A percentile compares a stretch with the other conserved stretches of the same genome.
Evolutionary conservation across 2,888 invertebrate species (phyloP).

Genomic region (Pandemis heparana): DNA sequence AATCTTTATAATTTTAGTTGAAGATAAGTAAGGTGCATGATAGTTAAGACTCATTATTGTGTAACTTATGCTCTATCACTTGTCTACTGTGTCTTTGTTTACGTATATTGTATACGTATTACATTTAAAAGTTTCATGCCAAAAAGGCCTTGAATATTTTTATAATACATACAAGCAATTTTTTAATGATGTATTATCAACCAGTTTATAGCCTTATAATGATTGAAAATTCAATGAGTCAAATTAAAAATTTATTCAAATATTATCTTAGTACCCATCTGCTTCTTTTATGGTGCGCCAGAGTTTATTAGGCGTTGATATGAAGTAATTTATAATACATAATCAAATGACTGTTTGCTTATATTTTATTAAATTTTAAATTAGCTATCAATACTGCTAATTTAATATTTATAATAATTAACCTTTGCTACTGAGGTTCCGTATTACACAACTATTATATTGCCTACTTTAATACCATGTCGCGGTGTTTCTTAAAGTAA

Average conservation of each 20-base stretch:
- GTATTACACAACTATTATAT: constrained; percentile 15
- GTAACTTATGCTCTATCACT: background rate
- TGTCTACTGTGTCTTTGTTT: constrained; percentile 4
- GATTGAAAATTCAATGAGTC: constrained; percentile 48
- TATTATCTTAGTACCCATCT: constrained; percentile 38
- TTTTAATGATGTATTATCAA: constrained; percentile 33
- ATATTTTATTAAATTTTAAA: constrained; percentile 13
- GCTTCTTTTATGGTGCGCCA: constrained; percentile 23
- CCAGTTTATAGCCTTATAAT: constrained; percentile 41
- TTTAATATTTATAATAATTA: constrained; percentile 21
- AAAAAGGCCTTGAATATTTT: constrained; percentile 28
- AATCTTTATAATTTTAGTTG: constrained; percentile 11
- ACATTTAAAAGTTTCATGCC: constrained; percentile 15
- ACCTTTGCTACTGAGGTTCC: constrained; percentile 20
- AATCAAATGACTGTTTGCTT: constrained; percentile 25
- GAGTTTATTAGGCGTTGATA: constrained; percentile 31
- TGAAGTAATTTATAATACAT: constrained; percentile 38
- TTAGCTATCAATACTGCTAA: background rate
- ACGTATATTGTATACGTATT: constrained; percentile 9
- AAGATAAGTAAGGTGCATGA: background rate
- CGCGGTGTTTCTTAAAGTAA: background rate
- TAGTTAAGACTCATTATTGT: constrained; percentile 2
- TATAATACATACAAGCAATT: constrained; percentile 20
- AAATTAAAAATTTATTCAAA: constrained; percentile 49
- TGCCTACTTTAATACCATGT: background rate